phyloP scores from a whole-genome alignment of 2,888 invertebrate genomes.

The Tolmerus cingulatus region DNA sequence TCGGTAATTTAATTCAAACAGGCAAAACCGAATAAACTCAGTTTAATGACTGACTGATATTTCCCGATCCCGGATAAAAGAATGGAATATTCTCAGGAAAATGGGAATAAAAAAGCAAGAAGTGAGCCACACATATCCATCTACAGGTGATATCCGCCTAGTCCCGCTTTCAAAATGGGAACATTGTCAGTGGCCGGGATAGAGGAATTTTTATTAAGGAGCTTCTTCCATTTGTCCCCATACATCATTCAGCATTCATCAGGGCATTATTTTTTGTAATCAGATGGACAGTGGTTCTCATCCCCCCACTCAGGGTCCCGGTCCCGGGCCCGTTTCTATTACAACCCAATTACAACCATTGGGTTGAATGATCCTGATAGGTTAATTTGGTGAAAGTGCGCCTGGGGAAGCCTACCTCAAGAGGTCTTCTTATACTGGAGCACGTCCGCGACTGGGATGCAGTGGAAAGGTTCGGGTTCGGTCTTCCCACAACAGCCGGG shows the following conservation, averaged over 20 bases:
- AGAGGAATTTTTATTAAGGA: background rate
- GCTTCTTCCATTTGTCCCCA: background rate
- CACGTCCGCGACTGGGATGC: background rate
- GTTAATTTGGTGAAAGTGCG: conserved; percentile 16
- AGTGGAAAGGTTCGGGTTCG: background rate
- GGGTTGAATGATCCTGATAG: conserved; percentile 9
- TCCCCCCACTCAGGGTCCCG: background rate
- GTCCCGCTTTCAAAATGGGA: background rate
- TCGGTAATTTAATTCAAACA: too few relatives aligned
- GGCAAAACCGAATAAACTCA: background rate
- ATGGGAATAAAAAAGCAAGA: background rate
- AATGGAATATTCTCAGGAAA: background rate
- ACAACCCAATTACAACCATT: conserved; percentile 11
- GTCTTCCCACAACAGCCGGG: background rate
- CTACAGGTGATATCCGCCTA: background rate
- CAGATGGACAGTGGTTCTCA: background rate
- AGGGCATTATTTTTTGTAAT: background rate
- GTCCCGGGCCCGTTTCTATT: background rate
- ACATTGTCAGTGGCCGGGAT: background rate
- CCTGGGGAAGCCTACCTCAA: background rate
- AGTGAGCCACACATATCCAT: background rate
- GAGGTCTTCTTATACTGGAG: background rate
- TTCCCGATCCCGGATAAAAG: background rate
- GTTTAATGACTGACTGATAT: background rate
- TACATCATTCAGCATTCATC: background rate